phyloP scores from a whole-genome alignment of 1,140 invertebrate genomes.

The Trachymyrmex cornetzi region DNA sequence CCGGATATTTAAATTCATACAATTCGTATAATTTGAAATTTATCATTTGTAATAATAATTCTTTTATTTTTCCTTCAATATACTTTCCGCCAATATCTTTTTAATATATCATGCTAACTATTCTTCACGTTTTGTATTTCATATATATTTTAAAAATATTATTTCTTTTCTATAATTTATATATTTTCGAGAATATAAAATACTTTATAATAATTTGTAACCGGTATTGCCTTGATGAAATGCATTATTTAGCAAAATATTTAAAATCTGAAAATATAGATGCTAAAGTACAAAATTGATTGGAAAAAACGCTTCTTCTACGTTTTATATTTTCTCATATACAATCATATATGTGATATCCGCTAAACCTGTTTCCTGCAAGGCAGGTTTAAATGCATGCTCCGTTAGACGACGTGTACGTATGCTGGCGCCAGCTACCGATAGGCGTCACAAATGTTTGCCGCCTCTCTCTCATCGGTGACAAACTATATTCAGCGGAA shows the following conservation, averaged over 20 bases:
- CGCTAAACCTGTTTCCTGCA: slow-evolving; percentile 30
- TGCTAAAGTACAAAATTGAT: not conserved
- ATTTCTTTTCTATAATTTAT: not conserved
- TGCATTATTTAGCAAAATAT: not conserved
- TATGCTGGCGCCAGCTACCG: slow-evolving; percentile 55
- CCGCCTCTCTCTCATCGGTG: slow-evolving; percentile 21
- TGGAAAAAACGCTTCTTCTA: not conserved
- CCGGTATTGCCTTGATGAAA: not conserved
- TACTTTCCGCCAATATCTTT: not conserved
- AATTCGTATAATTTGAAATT: not conserved
- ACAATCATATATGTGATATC: slow-evolving; percentile 25
- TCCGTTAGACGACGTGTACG: slow-evolving; percentile 20
- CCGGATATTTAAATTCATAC: not conserved
- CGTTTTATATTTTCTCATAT: not conserved
- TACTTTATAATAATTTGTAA: slow-evolving; percentile 1
- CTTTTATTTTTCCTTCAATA: not conserved
- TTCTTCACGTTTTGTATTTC: not conserved
- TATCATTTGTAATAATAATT: not conserved
- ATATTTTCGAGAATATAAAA: not conserved
- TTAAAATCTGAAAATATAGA: not conserved
- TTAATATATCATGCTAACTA: not conserved
- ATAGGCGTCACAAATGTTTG: slow-evolving; percentile 28
- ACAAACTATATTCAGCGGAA: slow-evolving; percentile 61
- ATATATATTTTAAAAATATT: not conserved
- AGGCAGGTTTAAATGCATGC: not conserved